Percentiles rank a stretch among this genome's conserved stretches.
phyloP scores from a whole-genome alignment of 1,140 invertebrate species.

The Zaprionus vittiger region DNA sequence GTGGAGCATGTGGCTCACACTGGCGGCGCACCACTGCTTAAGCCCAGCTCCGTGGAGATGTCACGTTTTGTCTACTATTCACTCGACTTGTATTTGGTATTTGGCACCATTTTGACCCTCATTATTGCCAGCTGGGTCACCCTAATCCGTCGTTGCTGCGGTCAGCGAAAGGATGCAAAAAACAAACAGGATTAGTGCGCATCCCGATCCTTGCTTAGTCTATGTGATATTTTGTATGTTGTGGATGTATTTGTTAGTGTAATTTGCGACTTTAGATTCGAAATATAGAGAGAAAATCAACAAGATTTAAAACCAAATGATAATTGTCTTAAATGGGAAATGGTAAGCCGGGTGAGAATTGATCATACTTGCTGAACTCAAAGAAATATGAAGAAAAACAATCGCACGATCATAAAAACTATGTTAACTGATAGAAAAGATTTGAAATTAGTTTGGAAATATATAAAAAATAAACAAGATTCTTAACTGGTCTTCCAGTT shows the following conservation, averaged over 20 bases:
- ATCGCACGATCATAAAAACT: background rate
- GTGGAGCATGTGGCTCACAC: conserved; percentile 85
- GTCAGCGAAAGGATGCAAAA: conserved; percentile 20
- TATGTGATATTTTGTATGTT: conserved; percentile 77
- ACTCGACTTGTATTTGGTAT: conserved; percentile 63
- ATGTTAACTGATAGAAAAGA: no score
- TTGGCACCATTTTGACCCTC: conserved; percentile 39
- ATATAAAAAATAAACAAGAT: background rate
- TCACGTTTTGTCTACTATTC: conserved; percentile 76
- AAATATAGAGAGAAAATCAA: conserved; percentile 10
- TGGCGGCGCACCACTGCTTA: conserved; percentile 83
- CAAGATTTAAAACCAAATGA: background rate
- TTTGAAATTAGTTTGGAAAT: no score
- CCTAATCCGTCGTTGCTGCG: conserved; percentile 45
- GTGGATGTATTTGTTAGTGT: conserved; percentile 32
- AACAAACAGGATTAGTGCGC: conserved; percentile 34
- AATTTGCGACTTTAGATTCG: conserved; percentile 32
- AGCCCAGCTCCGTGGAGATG: conserved; percentile 72
- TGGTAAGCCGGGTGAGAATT: background rate
- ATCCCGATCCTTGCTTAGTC: conserved; percentile 28
- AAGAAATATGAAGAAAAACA: background rate
- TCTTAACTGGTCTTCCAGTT: background rate
- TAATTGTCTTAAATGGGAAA: background rate
- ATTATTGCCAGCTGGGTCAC: conserved; percentile 61
- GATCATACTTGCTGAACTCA: background rate